A percentile compares a stretch with the other conserved stretches of the same genome.
Evolutionary conservation across 2,113 vertebrate species (phyloP).

Genomic region (Myrmecophaga tridactyla): DNA sequence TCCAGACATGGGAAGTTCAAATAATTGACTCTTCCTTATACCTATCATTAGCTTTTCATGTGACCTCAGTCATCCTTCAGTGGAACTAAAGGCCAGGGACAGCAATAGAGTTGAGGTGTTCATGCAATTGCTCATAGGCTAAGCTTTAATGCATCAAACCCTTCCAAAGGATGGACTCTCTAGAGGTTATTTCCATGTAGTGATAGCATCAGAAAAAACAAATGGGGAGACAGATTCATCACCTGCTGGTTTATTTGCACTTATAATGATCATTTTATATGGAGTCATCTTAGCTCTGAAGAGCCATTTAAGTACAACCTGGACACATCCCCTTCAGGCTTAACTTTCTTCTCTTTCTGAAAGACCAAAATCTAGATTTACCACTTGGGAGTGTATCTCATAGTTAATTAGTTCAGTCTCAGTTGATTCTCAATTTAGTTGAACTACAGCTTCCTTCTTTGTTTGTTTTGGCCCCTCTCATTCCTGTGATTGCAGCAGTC

Average conservation of each 20-base stretch:
- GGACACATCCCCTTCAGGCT: neutral
- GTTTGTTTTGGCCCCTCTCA: neutral
- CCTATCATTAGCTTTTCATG: neutral
- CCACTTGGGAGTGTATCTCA: neutral
- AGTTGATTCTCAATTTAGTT: neutral
- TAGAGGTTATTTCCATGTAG: neutral
- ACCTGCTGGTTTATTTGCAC: neutral
- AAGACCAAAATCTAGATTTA: neutral
- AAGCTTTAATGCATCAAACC: neutral
- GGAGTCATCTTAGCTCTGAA: neutral
- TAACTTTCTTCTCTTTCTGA: neutral
- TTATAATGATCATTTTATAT: neutral
- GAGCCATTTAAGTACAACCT: neutral
- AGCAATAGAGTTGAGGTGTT: neutral
- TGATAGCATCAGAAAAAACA: neutral
- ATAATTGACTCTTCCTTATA: neutral
- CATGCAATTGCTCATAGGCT: neutral
- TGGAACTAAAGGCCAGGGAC: neutral
- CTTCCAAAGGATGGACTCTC: neutral
- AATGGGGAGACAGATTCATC: neutral
- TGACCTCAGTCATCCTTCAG: neutral
- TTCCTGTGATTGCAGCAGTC: neutral
- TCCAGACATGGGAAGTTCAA: neutral
- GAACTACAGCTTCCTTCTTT: neutral
- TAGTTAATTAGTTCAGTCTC: neutral